phyloP scores from a whole-genome alignment of 2,113 vertebrate genomes.

The Sylvilagus bachmani region DNA sequence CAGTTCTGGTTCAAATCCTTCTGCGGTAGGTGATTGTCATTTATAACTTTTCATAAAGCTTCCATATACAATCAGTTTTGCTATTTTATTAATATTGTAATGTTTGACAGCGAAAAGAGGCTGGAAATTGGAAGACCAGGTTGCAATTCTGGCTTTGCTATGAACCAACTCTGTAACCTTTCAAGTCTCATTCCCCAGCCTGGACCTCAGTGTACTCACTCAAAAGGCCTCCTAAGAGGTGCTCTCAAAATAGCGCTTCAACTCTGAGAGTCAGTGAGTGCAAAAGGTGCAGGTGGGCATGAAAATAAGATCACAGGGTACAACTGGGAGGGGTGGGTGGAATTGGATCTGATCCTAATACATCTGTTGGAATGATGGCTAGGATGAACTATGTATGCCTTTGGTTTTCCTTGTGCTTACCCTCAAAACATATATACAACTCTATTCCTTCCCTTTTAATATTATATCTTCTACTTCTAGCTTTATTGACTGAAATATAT shows the following conservation, averaged over 20 bases:
- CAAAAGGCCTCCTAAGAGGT: background rate
- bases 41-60: background rate
- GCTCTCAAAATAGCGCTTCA: background rate
- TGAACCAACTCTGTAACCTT: background rate
- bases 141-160: background rate
- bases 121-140: background rate
- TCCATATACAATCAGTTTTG: background rate
- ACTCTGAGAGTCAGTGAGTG: background rate
- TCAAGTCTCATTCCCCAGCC: background rate
- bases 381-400: background rate
- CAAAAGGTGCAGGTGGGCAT: background rate
- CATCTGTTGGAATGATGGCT: background rate
- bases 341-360: background rate
- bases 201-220: background rate
- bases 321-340: background rate
- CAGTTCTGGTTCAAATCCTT: constrained; percentile 43
- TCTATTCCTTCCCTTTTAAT: background rate
- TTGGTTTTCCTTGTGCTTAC: background rate
- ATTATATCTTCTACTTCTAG: background rate
- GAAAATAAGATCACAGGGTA: background rate
- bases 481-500: background rate
- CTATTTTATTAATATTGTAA: constrained; percentile 29
- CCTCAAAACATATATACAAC: background rate
- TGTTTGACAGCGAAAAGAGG: background rate
- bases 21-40: background rate